Conservation (phyloP, 2,797 vertebrate species). For the Graptemys geographica region DNA sequence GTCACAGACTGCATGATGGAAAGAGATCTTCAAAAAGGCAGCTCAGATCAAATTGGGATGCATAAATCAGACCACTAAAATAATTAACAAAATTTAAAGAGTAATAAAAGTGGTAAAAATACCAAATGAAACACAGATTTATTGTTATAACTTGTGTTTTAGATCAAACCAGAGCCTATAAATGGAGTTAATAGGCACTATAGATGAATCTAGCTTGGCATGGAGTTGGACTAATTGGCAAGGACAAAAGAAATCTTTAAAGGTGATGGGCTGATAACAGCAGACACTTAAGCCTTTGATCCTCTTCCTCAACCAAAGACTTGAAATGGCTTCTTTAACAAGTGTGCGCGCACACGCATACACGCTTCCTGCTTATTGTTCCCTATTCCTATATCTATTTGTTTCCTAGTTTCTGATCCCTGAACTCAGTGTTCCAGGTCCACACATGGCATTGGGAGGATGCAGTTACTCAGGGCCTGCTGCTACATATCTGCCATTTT, state of each 20-base stretch:
- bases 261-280: slow-evolving; percentile 28
- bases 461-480: background rate
- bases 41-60: background rate
- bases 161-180: background rate
- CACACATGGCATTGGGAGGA: too few species aligned
- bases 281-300: background rate
- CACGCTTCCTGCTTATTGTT: background rate
- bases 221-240: background rate
- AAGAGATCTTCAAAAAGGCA: background rate
- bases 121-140: background rate
- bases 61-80: slow-evolving; percentile 4
- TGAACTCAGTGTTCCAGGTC: too few species aligned
- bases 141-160: background rate
- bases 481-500: background rate
- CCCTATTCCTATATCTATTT: background rate
- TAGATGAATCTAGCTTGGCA: background rate
- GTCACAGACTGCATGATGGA: background rate
- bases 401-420: background rate
- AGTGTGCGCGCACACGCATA: background rate
- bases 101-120: slow-evolving; percentile 12
- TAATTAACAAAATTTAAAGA: background rate
- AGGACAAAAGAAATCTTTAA: slow-evolving; percentile 33
- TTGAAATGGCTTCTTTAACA: slow-evolving; percentile 39
- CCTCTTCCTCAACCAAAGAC: slow-evolving; percentile 5
- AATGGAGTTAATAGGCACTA: background rate